These are phyloP conservation scores for Acrobasis repandana DNA, from an alignment of 2,888 invertebrate genomes.

Conservation along the genomic window DNA sequence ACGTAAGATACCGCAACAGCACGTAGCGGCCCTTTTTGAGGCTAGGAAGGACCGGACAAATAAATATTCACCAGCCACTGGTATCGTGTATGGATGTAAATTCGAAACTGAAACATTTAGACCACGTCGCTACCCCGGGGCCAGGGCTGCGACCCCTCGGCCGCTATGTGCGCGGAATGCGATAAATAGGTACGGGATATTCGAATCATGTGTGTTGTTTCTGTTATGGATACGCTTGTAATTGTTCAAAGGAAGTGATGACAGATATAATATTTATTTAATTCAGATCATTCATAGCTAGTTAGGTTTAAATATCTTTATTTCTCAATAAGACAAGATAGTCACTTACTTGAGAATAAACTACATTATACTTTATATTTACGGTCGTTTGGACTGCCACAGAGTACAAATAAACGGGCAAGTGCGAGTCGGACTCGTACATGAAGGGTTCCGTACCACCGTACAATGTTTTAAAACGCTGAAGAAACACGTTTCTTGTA, in stretches of 20 bases:
- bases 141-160: constrained; percentile 45
- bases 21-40: constrained; percentile 15
- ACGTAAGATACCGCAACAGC: background rate
- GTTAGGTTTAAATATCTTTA: too few species aligned
- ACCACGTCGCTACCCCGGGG: constrained; percentile 61
- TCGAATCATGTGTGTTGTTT: constrained; percentile 46
- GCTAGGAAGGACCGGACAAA: constrained; percentile 31
- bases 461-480: too few species aligned
- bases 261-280: background rate
- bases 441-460: too few species aligned
- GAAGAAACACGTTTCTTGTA: too few species aligned
- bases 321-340: too few species aligned
- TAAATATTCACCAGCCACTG: constrained; percentile 53
- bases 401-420: too few species aligned
- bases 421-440: too few species aligned
- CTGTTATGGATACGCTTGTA: background rate
- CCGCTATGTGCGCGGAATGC: constrained; percentile 56
- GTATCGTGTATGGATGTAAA: constrained; percentile 61
- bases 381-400: too few species aligned
- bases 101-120: constrained; percentile 72
- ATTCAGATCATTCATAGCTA: too few species aligned
- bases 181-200: constrained; percentile 57
- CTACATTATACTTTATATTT: too few species aligned
- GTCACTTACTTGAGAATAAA: too few species aligned
- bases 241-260: background rate